A percentile compares a stretch with the other conserved stretches of the same genome.
These are phyloP conservation scores for Antennarius maculatus DNA, from an alignment of 2,797 vertebrate genomes.

Conservation along the genomic window DNA sequence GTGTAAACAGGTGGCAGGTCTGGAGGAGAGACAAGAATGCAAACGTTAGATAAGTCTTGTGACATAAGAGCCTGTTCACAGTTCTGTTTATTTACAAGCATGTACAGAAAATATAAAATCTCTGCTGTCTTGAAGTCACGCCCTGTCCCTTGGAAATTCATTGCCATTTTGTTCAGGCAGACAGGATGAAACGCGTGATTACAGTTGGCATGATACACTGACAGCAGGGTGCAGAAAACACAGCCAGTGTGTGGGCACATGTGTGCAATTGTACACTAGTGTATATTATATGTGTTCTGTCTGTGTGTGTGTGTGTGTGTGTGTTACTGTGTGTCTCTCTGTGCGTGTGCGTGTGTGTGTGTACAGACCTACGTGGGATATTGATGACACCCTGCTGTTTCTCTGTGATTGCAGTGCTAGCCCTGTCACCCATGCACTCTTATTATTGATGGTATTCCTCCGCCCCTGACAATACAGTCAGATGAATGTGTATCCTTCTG, in stretches of 20 bases:
- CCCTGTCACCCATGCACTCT: slow-evolving; percentile 78
- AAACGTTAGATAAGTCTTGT: slow-evolving; percentile 15
- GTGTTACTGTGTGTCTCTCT: slow-evolving; percentile 21
- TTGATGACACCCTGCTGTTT: slow-evolving; percentile 84
- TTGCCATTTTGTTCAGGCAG: slow-evolving; percentile 40
- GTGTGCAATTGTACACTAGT: slow-evolving; percentile 24
- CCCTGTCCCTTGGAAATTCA: slow-evolving; percentile 37
- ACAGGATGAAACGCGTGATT: slow-evolving; percentile 51
- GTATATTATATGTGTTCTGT: slow-evolving; percentile 31
- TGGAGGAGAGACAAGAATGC: slow-evolving; percentile 51
- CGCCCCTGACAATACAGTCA: slow-evolving; percentile 81
- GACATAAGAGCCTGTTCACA: neutral
- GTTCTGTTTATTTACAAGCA: neutral
- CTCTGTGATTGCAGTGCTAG: slow-evolving; percentile 81
- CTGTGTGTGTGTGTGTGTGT: slow-evolving; percentile 14
- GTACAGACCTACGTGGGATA: slow-evolving; percentile 72
- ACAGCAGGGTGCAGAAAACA: slow-evolving; percentile 49
- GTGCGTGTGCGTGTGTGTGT: slow-evolving; percentile 17
- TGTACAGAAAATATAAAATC: slow-evolving; percentile 19
- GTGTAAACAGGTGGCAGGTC: slow-evolving; percentile 89
- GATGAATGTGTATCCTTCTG: slow-evolving; percentile 87
- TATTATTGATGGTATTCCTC: slow-evolving; percentile 88
- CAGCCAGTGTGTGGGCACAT: slow-evolving; percentile 21
- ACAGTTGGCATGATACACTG: slow-evolving; percentile 63
- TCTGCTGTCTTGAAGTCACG: neutral